Percentiles rank a stretch among this genome's conserved stretches.
These are phyloP conservation scores for Neotoma lepida DNA, from an alignment of 2,113 vertebrate species.

Conservation along the genomic window DNA sequence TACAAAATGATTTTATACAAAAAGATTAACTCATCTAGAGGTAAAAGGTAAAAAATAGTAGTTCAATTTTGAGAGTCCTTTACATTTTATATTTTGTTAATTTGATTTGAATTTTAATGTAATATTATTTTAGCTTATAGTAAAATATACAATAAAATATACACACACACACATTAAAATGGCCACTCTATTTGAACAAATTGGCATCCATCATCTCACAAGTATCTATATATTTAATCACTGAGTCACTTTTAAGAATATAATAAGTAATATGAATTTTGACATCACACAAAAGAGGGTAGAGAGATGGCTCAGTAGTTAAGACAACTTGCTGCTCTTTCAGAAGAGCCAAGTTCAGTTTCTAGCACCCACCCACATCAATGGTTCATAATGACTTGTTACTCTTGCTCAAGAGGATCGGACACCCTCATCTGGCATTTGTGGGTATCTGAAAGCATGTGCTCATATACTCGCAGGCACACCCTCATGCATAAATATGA, in stretches of 20 bases:
- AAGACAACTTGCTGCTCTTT: not conserved
- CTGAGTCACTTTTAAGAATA: constrained; percentile 21
- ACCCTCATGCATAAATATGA: not conserved
- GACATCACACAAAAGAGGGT: not conserved
- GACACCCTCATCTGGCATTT: not conserved
- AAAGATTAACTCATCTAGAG: constrained; percentile 32
- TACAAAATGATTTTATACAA: constrained; percentile 42
- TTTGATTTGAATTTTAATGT: not conserved
- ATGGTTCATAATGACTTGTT: not conserved
- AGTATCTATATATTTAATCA: constrained; percentile 5
- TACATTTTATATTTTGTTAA: not conserved
- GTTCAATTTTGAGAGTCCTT: not conserved
- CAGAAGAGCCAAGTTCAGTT: not conserved
- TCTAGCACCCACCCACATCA: not conserved
- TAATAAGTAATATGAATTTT: not conserved
- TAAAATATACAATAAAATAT: not conserved
- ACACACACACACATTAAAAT: not conserved
- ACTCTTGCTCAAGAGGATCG: too few species aligned
- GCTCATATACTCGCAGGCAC: not conserved
- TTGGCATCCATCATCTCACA: not conserved
- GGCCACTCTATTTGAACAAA: not conserved
- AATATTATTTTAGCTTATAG: not conserved
- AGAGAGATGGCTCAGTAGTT: not conserved
- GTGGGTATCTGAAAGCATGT: not conserved
- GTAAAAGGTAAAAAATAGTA: not conserved